Evolutionary conservation across 2,888 invertebrate species (phyloP).

Genomic region (Scelioninae gen. 1): DNA sequence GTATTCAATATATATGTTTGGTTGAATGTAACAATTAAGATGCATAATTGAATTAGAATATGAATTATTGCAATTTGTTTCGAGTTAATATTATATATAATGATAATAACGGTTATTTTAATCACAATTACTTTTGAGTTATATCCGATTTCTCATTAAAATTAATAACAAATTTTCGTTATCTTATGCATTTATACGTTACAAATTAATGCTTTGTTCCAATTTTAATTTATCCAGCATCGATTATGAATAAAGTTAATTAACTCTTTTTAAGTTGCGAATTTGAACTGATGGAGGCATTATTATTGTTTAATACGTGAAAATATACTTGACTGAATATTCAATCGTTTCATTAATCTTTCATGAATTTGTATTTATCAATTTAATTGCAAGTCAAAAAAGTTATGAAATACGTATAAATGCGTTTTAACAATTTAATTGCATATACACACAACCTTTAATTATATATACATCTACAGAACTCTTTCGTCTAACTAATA

Average conservation of each 20-base stretch:
- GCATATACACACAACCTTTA: too few species aligned
- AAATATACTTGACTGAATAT: neutral
- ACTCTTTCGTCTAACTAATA: too few species aligned
- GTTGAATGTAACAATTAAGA: neutral
- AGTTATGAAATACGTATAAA: too few species aligned
- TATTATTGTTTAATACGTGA: slow-evolving; percentile 1
- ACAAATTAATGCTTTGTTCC: slow-evolving; percentile 23
- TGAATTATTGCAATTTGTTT: slow-evolving; percentile 6
- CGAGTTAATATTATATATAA: neutral
- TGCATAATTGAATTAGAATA: slow-evolving; percentile 8
- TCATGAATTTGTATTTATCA: neutral
- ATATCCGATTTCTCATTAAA: slow-evolving; percentile 12
- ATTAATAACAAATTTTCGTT: slow-evolving; percentile 17
- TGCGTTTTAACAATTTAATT: too few species aligned
- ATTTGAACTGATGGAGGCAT: slow-evolving; percentile 2
- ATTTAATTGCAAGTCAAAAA: neutral
- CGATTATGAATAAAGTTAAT: slow-evolving; percentile 29
- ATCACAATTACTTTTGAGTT: slow-evolving; percentile 13
- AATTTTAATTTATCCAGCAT: slow-evolving; percentile 8
- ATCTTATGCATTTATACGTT: slow-evolving; percentile 12
- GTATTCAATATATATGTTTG: too few species aligned
- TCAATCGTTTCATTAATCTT: neutral
- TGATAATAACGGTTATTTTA: neutral
- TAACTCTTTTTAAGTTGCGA: slow-evolving; percentile 14
- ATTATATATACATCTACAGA: too few species aligned